phyloP scores from a whole-genome alignment of 1,140 invertebrate species.

The Eriosoma lanigerum region DNA sequence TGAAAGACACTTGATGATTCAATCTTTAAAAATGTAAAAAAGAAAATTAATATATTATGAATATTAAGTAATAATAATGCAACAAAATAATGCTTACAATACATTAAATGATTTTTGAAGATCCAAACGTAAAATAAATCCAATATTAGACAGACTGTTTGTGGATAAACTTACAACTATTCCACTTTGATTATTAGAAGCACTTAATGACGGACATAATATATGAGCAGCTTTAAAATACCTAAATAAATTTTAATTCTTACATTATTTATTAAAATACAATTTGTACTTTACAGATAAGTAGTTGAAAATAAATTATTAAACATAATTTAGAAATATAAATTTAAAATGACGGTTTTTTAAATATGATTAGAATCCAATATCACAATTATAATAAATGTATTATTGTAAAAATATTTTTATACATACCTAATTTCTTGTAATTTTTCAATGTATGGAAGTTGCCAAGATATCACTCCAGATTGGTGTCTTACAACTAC shows the following conservation, averaged over 20 bases:
- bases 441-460: conserved; percentile 42
- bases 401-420: neutral
- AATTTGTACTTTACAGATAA: neutral
- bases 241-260: neutral
- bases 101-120: conserved; percentile 41
- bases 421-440: conserved; percentile 43
- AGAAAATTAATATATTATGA: neutral
- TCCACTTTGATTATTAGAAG: conserved; percentile 33
- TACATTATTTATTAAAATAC: neutral
- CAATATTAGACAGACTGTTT: neutral
- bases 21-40: conserved; percentile 38
- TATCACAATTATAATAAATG: neutral
- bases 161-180: conserved; percentile 43
- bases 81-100: conserved; percentile 13
- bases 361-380: neutral
- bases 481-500: conserved; percentile 47
- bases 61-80: neutral
- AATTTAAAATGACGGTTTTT: neutral
- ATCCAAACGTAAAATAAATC: conserved; percentile 9
- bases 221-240: conserved; percentile 33
- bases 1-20: conserved; percentile 54
- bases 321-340: too few species aligned
- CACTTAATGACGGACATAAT: conserved; percentile 24
- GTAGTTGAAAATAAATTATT: too few species aligned
- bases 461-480: conserved; percentile 51